Percentiles rank a stretch among this genome's conserved stretches.
Evolutionary conservation across 2,888 invertebrate species (phyloP).

Genomic region (Linnaemya tessellans): DNA sequence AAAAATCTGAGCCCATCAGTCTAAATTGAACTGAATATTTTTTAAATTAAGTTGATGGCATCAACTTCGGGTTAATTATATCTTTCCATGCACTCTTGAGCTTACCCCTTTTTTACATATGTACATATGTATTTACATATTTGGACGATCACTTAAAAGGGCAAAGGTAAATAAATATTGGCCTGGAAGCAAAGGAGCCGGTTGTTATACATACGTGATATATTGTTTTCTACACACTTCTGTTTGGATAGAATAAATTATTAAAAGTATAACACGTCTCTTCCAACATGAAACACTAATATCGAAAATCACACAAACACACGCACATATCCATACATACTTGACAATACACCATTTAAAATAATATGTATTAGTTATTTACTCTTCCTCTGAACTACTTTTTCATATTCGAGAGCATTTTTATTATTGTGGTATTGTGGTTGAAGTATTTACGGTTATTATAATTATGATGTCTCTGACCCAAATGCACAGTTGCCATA

Average conservation of each 20-base stretch:
- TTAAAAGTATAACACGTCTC: slow-evolving; percentile 34
- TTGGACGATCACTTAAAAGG: slow-evolving; percentile 39
- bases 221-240: slow-evolving; percentile 3
- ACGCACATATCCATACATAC: background rate
- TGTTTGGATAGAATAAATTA: slow-evolving; percentile 11
- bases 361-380: slow-evolving; percentile 4
- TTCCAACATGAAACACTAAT: background rate
- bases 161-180: background rate
- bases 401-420: slow-evolving; percentile 9
- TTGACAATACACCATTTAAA: background rate
- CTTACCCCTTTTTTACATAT: no score
- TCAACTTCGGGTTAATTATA: no score
- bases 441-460: slow-evolving; percentile 65
- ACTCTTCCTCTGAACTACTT: background rate
- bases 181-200: slow-evolving; percentile 48
- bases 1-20: no score
- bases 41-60: no score
- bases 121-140: no score
- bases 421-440: slow-evolving; percentile 47
- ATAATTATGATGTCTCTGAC: slow-evolving; percentile 76
- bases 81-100: background rate
- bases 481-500: no score
- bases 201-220: background rate
- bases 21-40: no score
- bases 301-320: background rate